Conservation (phyloP, 1,140 invertebrate genomes). For the Drosophila nikananu region DNA sequence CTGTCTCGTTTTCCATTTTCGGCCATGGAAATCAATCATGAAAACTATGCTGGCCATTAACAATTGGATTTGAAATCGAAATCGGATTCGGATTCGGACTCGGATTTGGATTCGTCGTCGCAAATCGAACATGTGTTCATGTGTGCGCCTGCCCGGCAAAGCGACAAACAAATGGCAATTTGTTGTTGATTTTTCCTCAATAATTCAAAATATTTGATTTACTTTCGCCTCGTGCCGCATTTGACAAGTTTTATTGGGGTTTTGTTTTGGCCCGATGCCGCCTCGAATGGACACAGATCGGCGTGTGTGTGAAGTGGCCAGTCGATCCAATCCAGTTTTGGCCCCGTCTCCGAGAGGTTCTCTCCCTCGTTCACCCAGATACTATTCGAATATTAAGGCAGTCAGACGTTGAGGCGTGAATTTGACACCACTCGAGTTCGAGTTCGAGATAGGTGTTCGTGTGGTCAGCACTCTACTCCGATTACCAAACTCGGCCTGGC, state of each 20-base stretch:
- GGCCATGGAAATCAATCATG: slow-evolving; percentile 69
- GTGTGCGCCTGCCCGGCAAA: slow-evolving; percentile 2
- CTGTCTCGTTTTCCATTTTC: slow-evolving; percentile 50
- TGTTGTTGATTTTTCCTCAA: slow-evolving; percentile 66
- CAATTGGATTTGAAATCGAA: slow-evolving; percentile 69
- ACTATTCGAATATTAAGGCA: slow-evolving; percentile 5
- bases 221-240: slow-evolving; percentile 53
- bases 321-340: slow-evolving; percentile 32
- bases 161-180: slow-evolving; percentile 50
- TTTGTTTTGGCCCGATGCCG: slow-evolving; percentile 18
- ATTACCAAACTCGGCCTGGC: slow-evolving; percentile 62
- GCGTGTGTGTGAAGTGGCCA: slow-evolving; percentile 12
- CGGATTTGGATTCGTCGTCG: slow-evolving; percentile 15
- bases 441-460: slow-evolving; percentile 9
- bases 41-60: slow-evolving; percentile 69
- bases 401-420: slow-evolving; percentile 28
- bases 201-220: slow-evolving; percentile 66
- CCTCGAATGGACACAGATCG: neutral
- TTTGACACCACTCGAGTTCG: slow-evolving; percentile 55
- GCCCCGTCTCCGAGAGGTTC: slow-evolving; percentile 47
- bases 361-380: slow-evolving; percentile 56
- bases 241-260: slow-evolving; percentile 46
- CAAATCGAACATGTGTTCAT: slow-evolving; percentile 23
- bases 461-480: slow-evolving; percentile 31
- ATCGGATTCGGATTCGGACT: slow-evolving; percentile 60